phyloP scores from a whole-genome alignment of 2,888 invertebrate species.

The Cephonodes hylas region DNA sequence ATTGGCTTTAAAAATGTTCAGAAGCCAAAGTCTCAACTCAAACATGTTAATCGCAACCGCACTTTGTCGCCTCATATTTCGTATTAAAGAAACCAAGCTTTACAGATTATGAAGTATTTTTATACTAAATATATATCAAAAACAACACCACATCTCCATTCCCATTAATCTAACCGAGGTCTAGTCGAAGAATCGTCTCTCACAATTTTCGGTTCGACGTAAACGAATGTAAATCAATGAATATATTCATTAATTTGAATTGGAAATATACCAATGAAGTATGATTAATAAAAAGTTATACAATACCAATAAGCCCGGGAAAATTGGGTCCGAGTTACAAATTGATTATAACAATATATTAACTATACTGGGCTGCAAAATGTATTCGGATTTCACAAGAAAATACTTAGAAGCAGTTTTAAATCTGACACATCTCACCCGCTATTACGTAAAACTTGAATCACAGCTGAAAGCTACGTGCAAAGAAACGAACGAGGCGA shows the following conservation, averaged over 20 bases:
- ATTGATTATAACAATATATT: background rate
- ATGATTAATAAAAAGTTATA: conserved; percentile 5
- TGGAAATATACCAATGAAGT: conserved; percentile 6
- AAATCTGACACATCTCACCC: no score
- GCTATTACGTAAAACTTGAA: no score
- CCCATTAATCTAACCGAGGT: background rate
- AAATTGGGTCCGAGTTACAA: background rate
- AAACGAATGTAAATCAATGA: background rate
- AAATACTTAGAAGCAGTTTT: no score
- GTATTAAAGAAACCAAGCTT: no score
- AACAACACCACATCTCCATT: background rate
- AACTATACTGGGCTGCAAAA: background rate
- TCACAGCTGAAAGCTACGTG: no score
- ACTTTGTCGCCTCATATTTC: no score
- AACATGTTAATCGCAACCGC: no score
- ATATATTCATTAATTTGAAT: conserved; percentile 4
- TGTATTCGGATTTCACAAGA: no score
- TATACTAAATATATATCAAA: background rate
- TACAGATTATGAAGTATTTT: no score
- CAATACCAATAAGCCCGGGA: background rate
- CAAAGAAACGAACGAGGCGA: no score
- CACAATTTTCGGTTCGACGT: background rate
- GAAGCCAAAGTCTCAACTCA: no score
- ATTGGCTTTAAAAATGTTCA: no score
- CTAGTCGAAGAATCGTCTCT: background rate